These are phyloP conservation scores for Rhipidura dahli DNA, from an alignment of 2,113 vertebrate species.

Conservation along the genomic window DNA sequence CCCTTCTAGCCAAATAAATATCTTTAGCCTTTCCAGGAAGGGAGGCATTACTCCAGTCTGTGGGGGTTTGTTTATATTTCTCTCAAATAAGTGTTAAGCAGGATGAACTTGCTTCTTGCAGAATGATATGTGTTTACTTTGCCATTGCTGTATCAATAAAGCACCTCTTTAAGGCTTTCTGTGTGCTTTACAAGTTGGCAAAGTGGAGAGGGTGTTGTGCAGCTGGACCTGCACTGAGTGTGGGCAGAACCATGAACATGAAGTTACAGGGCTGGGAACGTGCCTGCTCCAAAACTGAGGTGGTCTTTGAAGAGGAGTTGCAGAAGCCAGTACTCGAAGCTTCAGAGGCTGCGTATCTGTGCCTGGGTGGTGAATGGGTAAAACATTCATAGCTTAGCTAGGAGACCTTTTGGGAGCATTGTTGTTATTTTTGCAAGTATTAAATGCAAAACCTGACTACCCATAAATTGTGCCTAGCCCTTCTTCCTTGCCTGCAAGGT, in stretches of 20 bases:
- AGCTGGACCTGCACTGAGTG: background rate
- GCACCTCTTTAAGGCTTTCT: background rate
- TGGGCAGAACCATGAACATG: background rate
- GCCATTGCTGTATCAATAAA: background rate
- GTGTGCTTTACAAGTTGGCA: background rate
- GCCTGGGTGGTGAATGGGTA: background rate
- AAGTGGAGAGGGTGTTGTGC: background rate
- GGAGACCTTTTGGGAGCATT: background rate
- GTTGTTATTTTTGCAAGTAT: background rate
- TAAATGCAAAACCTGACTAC: background rate
- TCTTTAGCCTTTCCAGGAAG: background rate
- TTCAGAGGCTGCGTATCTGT: background rate
- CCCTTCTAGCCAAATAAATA: background rate
- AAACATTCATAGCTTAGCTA: rapidly evolving
- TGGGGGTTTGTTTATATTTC: background rate
- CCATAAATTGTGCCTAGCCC: background rate
- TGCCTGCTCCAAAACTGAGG: background rate
- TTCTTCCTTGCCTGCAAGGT: background rate
- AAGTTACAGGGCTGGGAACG: background rate
- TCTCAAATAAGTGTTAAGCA: background rate
- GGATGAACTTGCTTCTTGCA: background rate
- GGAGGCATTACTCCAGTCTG: background rate
- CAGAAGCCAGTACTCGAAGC: background rate
- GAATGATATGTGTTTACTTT: background rate
- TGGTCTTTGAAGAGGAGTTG: rapidly evolving